A percentile compares a stretch with the other conserved stretches of the same genome.
Evolutionary conservation across 2,797 vertebrate genomes (phyloP).

Genomic region (Lepilemur ruficaudatus): DNA sequence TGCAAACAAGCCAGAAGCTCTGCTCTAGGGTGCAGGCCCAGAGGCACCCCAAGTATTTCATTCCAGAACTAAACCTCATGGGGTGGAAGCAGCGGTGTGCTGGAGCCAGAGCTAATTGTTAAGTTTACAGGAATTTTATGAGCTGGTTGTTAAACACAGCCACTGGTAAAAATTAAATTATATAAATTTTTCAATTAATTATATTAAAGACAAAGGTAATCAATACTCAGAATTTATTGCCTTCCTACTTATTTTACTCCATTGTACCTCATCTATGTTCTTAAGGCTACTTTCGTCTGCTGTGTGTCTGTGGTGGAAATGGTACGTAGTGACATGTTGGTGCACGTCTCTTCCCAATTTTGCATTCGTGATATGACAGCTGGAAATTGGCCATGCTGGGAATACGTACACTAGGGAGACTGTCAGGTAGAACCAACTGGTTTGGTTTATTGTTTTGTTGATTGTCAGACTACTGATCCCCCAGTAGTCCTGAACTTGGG

Average conservation of each 20-base stretch:
- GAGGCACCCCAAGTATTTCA: neutral
- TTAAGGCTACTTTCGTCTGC: fast-evolving
- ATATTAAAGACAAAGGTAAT: neutral
- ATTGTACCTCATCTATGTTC: neutral
- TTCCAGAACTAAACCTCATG: fast-evolving
- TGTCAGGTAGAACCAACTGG: fast-evolving
- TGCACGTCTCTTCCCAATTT: neutral
- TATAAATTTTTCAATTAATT: neutral
- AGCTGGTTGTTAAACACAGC: neutral
- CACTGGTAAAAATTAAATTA: neutral
- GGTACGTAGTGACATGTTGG: fast-evolving
- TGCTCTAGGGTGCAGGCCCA: neutral
- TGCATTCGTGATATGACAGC: neutral
- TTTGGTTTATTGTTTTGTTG: neutral
- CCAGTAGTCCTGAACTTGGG: neutral
- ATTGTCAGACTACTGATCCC: neutral
- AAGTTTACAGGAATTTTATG: neutral
- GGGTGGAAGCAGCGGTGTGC: neutral
- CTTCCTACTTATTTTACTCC: no score
- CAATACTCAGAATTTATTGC: neutral
- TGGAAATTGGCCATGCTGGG: neutral
- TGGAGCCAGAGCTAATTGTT: neutral
- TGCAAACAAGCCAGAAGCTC: neutral
- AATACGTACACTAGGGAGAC: neutral
- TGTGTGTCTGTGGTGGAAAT: fast-evolving